phyloP scores from a whole-genome alignment of 92 coral and sea anemone species.

The Umimayanthus chanpuru region DNA sequence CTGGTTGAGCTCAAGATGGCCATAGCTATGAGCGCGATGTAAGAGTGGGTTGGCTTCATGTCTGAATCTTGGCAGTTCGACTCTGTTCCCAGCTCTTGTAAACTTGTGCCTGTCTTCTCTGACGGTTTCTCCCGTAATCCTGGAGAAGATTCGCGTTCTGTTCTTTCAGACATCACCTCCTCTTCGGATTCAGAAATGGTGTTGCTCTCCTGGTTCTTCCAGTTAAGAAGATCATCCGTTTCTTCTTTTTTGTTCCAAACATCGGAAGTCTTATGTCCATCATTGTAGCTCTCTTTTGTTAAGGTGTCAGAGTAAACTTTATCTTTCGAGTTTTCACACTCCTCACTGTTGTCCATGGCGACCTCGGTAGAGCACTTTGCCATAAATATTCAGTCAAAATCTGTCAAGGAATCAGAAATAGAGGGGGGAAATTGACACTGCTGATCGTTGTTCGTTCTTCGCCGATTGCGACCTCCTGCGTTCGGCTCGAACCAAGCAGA shows the following conservation, averaged over 20 bases:
- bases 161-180: neutral
- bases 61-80: conserved; percentile 75
- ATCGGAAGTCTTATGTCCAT: conserved; percentile 1
- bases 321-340: conserved; percentile 32
- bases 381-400: conserved; percentile 6
- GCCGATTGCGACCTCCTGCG: conserved; percentile 38
- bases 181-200: neutral
- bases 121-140: neutral
- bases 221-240: neutral
- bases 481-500: conserved; percentile 30
- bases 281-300: conserved; percentile 10
- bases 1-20: conserved; percentile 88
- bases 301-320: conserved; percentile 13
- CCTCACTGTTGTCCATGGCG: neutral
- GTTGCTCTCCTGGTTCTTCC: neutral
- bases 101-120: conserved; percentile 29
- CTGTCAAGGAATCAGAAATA: neutral
- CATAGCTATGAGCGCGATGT: conserved; percentile 98
- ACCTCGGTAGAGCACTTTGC: conserved; percentile 7
- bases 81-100: conserved; percentile 47
- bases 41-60: conserved; percentile 95
- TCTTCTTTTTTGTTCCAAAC: conserved; percentile 28
- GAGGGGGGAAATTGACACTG: neutral
- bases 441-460: neutral
- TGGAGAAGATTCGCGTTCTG: neutral